phyloP scores from a whole-genome alignment of 2,113 vertebrate genomes.

The Ptyas mucosa region DNA sequence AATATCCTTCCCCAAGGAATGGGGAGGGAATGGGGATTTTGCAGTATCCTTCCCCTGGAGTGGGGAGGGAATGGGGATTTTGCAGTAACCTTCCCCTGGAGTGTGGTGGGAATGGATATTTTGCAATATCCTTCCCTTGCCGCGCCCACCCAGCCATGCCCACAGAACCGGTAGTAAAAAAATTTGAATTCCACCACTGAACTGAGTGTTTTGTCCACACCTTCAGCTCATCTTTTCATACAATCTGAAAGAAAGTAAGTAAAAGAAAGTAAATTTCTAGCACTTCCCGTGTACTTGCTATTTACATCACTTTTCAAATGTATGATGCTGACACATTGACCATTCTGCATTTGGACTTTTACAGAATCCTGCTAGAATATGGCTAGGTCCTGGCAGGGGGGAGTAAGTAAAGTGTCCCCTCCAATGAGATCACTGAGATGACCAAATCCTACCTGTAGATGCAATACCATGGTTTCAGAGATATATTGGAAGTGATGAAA shows the following conservation, averaged over 20 bases:
- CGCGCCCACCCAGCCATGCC: too few relatives aligned
- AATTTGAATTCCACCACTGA: too few relatives aligned
- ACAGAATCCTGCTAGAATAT: not conserved
- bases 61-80: too few relatives aligned
- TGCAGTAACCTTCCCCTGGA: too few relatives aligned
- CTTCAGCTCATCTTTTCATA: not conserved
- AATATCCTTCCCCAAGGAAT: too few relatives aligned
- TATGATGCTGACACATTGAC: not conserved
- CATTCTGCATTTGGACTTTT: not conserved
- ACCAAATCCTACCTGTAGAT: not conserved
- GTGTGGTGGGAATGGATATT: too few relatives aligned
- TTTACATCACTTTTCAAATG: not conserved
- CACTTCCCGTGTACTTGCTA: not conserved
- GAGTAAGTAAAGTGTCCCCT: not conserved
- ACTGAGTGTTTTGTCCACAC: not conserved
- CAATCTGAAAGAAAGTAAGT: not conserved
- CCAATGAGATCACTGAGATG: not conserved
- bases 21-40: too few relatives aligned
- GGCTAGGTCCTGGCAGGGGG: not conserved
- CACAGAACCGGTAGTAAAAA: too few relatives aligned
- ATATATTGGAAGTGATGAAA: not conserved
- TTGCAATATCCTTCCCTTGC: too few relatives aligned
- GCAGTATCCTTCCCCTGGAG: too few relatives aligned
- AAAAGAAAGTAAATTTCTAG: not conserved
- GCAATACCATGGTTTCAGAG: not conserved